Evolutionary conservation across 2,797 vertebrate genomes (phyloP), one percentile per base, ranked within the genome.

Genomic region (Lates japonicus): DNA sequence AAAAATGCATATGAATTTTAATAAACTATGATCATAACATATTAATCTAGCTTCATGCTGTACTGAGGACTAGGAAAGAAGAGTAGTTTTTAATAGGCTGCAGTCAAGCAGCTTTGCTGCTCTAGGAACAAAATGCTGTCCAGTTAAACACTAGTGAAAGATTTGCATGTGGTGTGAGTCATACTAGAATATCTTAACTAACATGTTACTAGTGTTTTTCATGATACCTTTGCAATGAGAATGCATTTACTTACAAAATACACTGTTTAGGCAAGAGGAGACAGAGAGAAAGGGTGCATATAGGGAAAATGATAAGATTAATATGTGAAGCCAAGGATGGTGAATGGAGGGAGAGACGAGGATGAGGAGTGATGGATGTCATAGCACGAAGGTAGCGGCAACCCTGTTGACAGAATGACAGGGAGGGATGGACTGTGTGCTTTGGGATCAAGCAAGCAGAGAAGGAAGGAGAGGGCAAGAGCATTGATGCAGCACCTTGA

Each of bases 401-500:
- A 80, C 41, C 49, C 66, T 51, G 79, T 73, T 22, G 59, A 78
- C 77, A 57, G 65, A 19, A 41, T 60, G 78, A 84, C 70, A 14
- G 69, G 29, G 70, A 80, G 70, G 52, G 51, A 80, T 73, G 68
- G 78, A 74, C 70, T 17, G 49, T 19, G 12, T 61, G 71, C 64
- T 83, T 37, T 16, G 48, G 69, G 64, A 86, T 74, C 74, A 81
- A 58, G 75, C 51, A 16, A 19, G 49, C 17, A 5, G 25, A 39
- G 6, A 64, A 61, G 5, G 57, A 44, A 31, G 62, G 16, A 20
- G 64, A 69, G 52, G 19, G 20, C 48, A 37, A 41, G 73, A 64
- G 63, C 68, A 73, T 76, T 83, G 82, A 88, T 82, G 64, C 63
- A 62, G 68, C 87, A 78, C 73, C 78, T 83, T 88, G 86, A 89